These are phyloP conservation scores for Brachionus angularis DNA, from an alignment of 1,140 invertebrate genomes.

Conservation along the genomic window DNA sequence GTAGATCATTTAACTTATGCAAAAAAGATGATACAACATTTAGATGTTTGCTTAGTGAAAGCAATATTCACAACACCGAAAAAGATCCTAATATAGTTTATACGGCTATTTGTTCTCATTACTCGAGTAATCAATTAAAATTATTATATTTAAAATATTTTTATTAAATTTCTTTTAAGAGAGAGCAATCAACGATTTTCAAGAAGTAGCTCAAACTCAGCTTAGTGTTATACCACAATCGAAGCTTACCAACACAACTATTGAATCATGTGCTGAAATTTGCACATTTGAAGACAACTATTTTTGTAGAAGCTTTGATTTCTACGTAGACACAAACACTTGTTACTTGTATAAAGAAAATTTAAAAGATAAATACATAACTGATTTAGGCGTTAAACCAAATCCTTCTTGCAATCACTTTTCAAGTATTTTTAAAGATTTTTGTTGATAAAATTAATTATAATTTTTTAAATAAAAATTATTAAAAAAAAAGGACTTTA, in stretches of 20 bases:
- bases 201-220: not conserved
- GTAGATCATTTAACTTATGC: constrained; percentile 37
- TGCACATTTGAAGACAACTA: constrained; percentile 23
- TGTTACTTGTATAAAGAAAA: constrained; percentile 27
- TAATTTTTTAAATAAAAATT: not conserved
- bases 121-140: not conserved
- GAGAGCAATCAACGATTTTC: constrained; percentile 29
- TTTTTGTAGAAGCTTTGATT: constrained; percentile 41
- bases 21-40: constrained; percentile 31
- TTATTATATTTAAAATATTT: not conserved
- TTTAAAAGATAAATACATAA: not conserved
- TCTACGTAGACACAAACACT: not conserved
- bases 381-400: not conserved
- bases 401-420: constrained; percentile 15
- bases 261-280: constrained; percentile 28
- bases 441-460: not conserved
- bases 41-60: constrained; percentile 30
- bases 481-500: too few species aligned
- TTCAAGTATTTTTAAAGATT: constrained; percentile 16
- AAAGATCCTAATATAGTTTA: constrained; percentile 32
- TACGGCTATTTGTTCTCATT: constrained; percentile 32
- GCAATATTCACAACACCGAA: constrained; percentile 11
- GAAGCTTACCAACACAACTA: not conserved
- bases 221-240: not conserved
- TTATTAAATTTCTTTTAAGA: not conserved